These are phyloP conservation scores for Etheostoma perlongum DNA, from an alignment of 2,797 vertebrate genomes.

Conservation along the genomic window DNA sequence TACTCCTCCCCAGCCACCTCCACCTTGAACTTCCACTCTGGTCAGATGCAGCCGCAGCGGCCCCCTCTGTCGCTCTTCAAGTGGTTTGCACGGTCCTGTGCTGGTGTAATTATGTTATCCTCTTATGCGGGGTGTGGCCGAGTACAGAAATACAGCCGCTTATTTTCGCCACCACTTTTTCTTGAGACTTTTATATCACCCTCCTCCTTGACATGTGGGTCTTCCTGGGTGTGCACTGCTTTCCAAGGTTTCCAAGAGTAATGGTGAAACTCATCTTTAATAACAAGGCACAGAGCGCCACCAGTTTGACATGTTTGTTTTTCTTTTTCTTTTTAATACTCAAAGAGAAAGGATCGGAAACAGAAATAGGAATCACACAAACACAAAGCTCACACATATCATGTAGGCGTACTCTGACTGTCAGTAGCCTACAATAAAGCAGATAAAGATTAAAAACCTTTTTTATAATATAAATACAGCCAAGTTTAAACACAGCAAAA, in stretches of 20 bases:
- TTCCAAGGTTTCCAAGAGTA: constrained; percentile 56
- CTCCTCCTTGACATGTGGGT: constrained; percentile 62
- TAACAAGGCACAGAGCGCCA: constrained; percentile 75
- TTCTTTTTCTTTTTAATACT: constrained; percentile 27
- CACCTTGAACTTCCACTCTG: constrained; percentile 49
- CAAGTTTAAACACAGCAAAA: background rate
- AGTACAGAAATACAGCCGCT: constrained; percentile 80
- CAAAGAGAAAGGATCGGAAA: constrained; percentile 19
- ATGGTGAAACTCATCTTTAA: constrained; percentile 67
- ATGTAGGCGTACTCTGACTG: background rate
- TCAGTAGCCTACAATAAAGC: background rate
- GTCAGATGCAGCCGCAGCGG: constrained; percentile 71
- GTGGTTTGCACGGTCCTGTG: constrained; percentile 73
- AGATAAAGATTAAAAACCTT: background rate
- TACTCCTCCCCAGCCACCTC: constrained; percentile 57
- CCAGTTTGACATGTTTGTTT: constrained; percentile 59
- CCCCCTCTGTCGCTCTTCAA: constrained; percentile 68
- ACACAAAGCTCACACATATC: background rate
- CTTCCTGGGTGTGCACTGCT: constrained; percentile 72
- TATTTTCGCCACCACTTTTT: constrained; percentile 79
- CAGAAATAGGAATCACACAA: constrained; percentile 30
- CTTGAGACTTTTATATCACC: constrained; percentile 63
- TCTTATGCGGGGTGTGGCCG: constrained; percentile 78
- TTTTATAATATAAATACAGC: constrained; percentile 1
- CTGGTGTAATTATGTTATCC: constrained; percentile 80